Evolutionary conservation across 2,113 vertebrate species (phyloP), one percentile per base, ranked within the genome.

Genomic region (Antechinus stuartii): DNA sequence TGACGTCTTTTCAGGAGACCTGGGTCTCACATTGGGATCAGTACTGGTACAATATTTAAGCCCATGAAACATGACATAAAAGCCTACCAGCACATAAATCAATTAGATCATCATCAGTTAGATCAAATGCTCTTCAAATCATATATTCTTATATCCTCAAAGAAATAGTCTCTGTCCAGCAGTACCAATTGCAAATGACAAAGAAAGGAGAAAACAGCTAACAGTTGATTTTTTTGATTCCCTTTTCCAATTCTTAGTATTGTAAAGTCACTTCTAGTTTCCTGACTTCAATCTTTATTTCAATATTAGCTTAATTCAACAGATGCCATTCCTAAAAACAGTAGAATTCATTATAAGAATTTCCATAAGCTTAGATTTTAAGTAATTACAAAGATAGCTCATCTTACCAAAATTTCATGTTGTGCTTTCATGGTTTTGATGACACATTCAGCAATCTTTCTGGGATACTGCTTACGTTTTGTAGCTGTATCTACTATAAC

Each of bases 351-450:
- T 3, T 95, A 46, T 55, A 95, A 95, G 35, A 94, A 95, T 3
- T 95, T 42, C 52, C 14, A 94, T 27, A 89, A 96, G 3, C 46
- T 94, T 53, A 94, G 84, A 93, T 24, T 14, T 93, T 91, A 57
- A 50, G 25, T 42, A 90, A 90, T 57, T 56, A 95, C 57, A 89
- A 91, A 96, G 47, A 47, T 46, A 93, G 92, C 57, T 35, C n/a
- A 91, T 93, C 99, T 97, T 97, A 99, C 99, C 99, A 99, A 96
- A 94, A 99, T 96, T 97, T 99, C 99, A 12, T 99, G 99, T 93
- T 99, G 99, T 1, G 99, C 98, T 97, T 99, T 99, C 96, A 99
- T 98, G 16, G 98, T 96, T 61, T 98, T 98, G 90, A 99, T 97
- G 68, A 99, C 98, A 52, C 99, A 98, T 3, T 98, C 98, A 49